Conservation (phyloP, 92 coral and sea anemone species). For the Parazoanthus swiftii region DNA sequence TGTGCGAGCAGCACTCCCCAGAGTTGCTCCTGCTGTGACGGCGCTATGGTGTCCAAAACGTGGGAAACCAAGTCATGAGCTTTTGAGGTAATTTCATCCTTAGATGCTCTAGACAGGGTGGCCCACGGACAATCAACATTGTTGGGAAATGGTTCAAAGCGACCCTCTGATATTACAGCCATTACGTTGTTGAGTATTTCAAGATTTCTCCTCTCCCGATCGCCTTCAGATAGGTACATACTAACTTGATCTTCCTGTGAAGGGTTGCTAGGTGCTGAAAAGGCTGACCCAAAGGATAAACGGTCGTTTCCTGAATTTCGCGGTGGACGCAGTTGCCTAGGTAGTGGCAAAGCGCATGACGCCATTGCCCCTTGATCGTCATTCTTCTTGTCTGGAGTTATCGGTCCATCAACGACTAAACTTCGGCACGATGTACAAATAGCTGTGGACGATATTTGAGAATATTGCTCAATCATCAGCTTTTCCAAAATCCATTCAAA, state of each 20-base stretch:
- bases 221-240: slow-evolving; percentile 57
- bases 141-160: slow-evolving; percentile 42
- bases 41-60: slow-evolving; percentile 42
- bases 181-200: slow-evolving; percentile 46
- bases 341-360: slow-evolving; percentile 8
- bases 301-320: slow-evolving; percentile 30
- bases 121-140: slow-evolving; percentile 40
- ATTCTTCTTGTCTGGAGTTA: neutral
- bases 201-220: slow-evolving; percentile 46
- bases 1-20: slow-evolving; percentile 34
- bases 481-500: neutral
- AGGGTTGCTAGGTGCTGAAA: slow-evolving; percentile 56
- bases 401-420: slow-evolving; percentile 4
- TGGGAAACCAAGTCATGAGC: slow-evolving; percentile 51
- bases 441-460: slow-evolving; percentile 1
- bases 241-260: slow-evolving; percentile 56
- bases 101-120: slow-evolving; percentile 41
- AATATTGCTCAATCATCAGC: neutral
- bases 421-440: slow-evolving; percentile 21
- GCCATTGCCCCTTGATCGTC: slow-evolving; percentile 1
- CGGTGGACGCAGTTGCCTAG: slow-evolving; percentile 44
- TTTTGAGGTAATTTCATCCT: slow-evolving; percentile 36
- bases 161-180: slow-evolving; percentile 44
- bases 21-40: slow-evolving; percentile 38
- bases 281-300: slow-evolving; percentile 55